Base-by-base conservation (phyloP, 2,797 vertebrate species). In the Melanotaenia nigrans region DNA sequence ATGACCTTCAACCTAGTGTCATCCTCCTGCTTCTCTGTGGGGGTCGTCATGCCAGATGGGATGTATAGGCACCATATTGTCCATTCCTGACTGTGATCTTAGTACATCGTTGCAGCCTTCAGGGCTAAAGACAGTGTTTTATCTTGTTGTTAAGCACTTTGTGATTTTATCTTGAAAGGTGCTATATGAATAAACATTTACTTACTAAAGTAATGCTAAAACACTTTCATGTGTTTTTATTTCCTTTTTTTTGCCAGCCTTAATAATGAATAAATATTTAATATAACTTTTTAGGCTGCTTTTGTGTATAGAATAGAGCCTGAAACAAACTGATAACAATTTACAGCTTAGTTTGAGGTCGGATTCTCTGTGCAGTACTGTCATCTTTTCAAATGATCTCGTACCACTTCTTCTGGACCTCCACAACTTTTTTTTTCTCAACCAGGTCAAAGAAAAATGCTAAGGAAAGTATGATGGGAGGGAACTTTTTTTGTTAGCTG, bases 11-110 rank as follows among this genome's bases (percentile, higher is more conserved):
- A 4, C 30, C 20, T 20, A 1, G 1, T 2, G 4, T 8, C 11
- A 13, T 68, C 32, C 30, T 65, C 0, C 5, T 25, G 59, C 58
- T 67, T 20, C 71, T 38, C 3, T 2, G 18, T 38, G 25, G 25
- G 36, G 10, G 18, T 47, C 18, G 0, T 14, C 35, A 32, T 10
- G 0, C 7, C 8, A 66, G 0, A 0, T 42, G 64, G 4, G 25
- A 0, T 30, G 1, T 56, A 24, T n/a, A 67, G n/a, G 20, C 45
- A n/a, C 45, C 45, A 45, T n/a, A 24, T 3, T 67, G 54, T 18
- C 36, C 59, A 38, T 35, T 59, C n/a, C 33, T 59, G 57, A 40
- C 36, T 16, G 58, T 12, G 57, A 36, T 30, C 8, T 11, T 35
- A 5, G n/a, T 36, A 5, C 30, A 28, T 12, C 18, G 28, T 28